Conservation (phyloP, 2,113 vertebrate genomes). For the Callipepla californica region DNA sequence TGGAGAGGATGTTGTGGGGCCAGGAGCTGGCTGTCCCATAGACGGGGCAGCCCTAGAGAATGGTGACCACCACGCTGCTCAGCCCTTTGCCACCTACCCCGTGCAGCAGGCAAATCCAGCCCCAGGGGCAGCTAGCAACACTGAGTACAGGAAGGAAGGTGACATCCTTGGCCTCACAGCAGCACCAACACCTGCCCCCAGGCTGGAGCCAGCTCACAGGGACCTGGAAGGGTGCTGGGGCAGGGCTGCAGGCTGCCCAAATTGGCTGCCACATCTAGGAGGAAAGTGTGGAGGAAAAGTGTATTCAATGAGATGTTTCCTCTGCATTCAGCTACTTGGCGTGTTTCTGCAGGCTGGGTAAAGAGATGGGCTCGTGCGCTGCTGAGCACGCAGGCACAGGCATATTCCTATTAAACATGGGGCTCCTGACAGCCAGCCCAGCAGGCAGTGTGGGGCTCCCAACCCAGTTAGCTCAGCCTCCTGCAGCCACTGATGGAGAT, state of each 20-base stretch:
- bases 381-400: rapidly evolving
- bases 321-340: rapidly evolving
- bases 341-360: not conserved
- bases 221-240: not conserved
- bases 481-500: not conserved
- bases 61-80: not conserved
- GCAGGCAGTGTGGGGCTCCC: not conserved
- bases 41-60: rapidly evolving
- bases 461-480: not conserved
- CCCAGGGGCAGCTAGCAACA: not conserved
- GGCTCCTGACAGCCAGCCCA: not conserved
- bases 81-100: not conserved
- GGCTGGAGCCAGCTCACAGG: not conserved
- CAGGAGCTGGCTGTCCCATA: not conserved
- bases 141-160: rapidly evolving
- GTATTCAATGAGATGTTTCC: not conserved
- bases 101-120: not conserved
- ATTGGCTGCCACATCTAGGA: not conserved
- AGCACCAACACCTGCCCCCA: not conserved
- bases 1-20: not conserved
- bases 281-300: rapidly evolving
- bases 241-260: not conserved
- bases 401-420: not conserved
- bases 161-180: not conserved
- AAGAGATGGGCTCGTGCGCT: not conserved